These are phyloP conservation scores for Sinonovacula constricta DNA, from an alignment of 1,140 invertebrate species.

Conservation along the genomic window DNA sequence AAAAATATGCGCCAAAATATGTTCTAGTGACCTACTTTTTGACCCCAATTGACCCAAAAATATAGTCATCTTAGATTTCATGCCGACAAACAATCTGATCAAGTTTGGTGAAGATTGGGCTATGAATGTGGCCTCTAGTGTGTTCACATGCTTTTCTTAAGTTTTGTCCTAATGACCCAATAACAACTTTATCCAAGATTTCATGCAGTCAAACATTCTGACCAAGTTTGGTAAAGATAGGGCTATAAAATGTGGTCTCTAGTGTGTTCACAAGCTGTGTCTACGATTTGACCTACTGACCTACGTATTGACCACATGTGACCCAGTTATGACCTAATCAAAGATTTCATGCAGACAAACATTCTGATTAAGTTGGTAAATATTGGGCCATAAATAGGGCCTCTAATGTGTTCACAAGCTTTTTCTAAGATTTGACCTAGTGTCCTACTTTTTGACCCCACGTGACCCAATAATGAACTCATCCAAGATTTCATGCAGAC, in stretches of 20 bases:
- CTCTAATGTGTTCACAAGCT: background rate
- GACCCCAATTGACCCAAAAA: no score
- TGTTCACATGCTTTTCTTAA: no score
- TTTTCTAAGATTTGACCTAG: background rate
- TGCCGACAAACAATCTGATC: no score
- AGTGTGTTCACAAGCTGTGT: background rate
- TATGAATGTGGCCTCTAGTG: no score
- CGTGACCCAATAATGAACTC: background rate
- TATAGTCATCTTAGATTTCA: no score
- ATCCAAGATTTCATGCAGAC: background rate
- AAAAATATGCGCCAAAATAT: no score
- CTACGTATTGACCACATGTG: background rate
- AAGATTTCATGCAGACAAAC: background rate
- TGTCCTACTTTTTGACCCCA: background rate
- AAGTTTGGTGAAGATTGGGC: no score
- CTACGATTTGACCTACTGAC: background rate
- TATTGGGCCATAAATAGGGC: background rate
- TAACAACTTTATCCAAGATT: no score
- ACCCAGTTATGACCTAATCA: background rate
- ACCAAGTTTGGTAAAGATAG: background rate
- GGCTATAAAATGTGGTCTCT: background rate
- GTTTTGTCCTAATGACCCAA: no score
- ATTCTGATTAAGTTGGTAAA: background rate
- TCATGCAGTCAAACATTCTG: background rate
- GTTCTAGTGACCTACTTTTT: no score